Evolutionary conservation across 2,113 vertebrate genomes (phyloP).

Genomic region (Sminthopsis crassicaudata): DNA sequence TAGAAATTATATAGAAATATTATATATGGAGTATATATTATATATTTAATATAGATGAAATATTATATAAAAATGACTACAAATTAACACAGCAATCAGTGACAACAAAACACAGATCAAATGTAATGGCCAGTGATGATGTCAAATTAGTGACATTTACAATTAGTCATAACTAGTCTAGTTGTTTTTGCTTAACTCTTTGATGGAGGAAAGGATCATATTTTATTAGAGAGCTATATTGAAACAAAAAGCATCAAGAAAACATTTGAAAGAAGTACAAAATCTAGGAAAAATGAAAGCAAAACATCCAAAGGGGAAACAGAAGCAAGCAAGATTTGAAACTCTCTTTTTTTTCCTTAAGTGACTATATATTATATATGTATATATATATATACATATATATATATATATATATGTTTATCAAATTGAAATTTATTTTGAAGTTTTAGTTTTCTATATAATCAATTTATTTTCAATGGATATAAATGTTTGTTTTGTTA

Average conservation of each 20-base stretch:
- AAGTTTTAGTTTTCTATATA: background rate
- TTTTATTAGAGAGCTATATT: background rate
- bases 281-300: background rate
- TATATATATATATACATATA: no score
- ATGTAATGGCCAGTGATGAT: background rate
- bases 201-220: no score
- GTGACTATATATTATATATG: background rate
- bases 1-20: background rate
- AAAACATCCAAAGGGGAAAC: background rate
- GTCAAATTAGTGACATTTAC: background rate
- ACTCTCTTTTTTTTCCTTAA: background rate
- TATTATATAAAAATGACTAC: background rate
- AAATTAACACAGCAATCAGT: background rate
- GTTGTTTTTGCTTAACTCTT: background rate
- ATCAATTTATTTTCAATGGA: background rate
- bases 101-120: background rate
- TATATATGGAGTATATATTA: no score
- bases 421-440: background rate
- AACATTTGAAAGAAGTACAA: background rate
- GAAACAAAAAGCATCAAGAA: background rate
- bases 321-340: background rate
- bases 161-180: background rate
- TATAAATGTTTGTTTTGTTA: background rate
- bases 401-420: background rate
- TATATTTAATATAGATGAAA: no score